Evolutionary conservation across 2,888 invertebrate species (phyloP).

Genomic region (Folsomia candida): DNA sequence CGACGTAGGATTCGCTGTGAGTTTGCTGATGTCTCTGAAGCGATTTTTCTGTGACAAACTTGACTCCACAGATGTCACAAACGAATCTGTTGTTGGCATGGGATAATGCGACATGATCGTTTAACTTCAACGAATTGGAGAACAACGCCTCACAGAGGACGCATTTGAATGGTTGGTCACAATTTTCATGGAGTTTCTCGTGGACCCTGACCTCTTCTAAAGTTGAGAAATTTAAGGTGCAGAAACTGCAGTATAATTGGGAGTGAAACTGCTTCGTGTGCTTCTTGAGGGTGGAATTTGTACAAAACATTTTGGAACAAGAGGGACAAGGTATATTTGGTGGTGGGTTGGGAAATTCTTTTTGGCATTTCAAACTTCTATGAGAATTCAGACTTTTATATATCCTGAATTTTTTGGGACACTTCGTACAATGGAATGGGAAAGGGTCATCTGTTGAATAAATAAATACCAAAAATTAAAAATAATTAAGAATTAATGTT

Average conservation of each 20-base stretch:
- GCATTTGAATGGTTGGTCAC: not conserved
- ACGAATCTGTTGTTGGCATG: not conserved
- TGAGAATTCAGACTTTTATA: not conserved
- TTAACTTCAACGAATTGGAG: not conserved
- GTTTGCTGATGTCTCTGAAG: not conserved
- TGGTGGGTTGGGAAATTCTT: too few relatives aligned
- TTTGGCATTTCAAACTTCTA: too few relatives aligned
- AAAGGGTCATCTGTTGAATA: slow-evolving; percentile 4
- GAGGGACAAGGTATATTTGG: not conserved
- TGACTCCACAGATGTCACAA: not conserved
- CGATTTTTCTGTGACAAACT: not conserved
- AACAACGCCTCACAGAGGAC: not conserved
- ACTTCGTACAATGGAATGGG: slow-evolving; percentile 11
- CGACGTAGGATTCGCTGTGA: not conserved
- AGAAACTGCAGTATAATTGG: not conserved
- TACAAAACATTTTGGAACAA: not conserved
- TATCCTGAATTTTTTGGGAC: not conserved
- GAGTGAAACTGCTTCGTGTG: not conserved
- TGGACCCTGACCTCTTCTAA: not conserved
- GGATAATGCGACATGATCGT: not conserved
- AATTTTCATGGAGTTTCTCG: not conserved
- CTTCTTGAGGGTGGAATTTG: not conserved
- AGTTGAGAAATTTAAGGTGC: not conserved
- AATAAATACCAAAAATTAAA: not conserved
- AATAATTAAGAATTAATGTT: not conserved